Conservation (phyloP, 1,140 invertebrate genomes). For the Ganaspis sp. region DNA sequence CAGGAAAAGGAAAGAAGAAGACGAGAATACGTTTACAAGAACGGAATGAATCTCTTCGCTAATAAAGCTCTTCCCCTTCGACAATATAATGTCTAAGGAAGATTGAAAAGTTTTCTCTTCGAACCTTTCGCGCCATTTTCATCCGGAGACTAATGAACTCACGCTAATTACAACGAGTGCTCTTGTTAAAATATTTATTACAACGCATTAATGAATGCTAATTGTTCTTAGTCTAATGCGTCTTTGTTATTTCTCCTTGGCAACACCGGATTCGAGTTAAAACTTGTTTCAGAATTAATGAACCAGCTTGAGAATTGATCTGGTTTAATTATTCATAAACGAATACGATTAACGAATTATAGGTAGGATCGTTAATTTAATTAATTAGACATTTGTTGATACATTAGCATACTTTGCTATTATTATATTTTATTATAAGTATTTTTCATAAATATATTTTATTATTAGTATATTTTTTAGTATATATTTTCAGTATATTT, state of each 20-base stretch:
- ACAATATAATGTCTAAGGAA: not conserved
- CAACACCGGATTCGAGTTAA: not conserved
- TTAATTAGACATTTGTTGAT: too few species aligned
- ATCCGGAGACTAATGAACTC: not conserved
- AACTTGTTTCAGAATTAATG: not conserved
- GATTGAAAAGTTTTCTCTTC: constrained; percentile 20
- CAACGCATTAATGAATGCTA: not conserved
- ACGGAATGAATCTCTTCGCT: not conserved
- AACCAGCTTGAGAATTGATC: too few species aligned
- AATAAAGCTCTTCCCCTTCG: constrained; percentile 18
- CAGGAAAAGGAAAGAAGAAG: not conserved
- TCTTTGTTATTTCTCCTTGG: not conserved
- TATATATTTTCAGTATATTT: too few species aligned
- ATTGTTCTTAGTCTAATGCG: not conserved
- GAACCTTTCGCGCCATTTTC: not conserved
- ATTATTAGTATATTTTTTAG: too few species aligned
- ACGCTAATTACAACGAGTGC: not conserved
- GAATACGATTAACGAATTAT: too few species aligned
- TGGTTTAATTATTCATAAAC: too few species aligned
- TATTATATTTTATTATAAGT: too few species aligned
- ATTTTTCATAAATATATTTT: too few species aligned
- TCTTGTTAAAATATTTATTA: constrained; percentile 12
- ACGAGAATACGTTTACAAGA: not conserved
- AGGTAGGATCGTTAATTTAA: too few species aligned
- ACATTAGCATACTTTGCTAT: too few species aligned